Conservation (phyloP, 2,888 invertebrate species). For the Sinohyriopsis cumingii region DNA sequence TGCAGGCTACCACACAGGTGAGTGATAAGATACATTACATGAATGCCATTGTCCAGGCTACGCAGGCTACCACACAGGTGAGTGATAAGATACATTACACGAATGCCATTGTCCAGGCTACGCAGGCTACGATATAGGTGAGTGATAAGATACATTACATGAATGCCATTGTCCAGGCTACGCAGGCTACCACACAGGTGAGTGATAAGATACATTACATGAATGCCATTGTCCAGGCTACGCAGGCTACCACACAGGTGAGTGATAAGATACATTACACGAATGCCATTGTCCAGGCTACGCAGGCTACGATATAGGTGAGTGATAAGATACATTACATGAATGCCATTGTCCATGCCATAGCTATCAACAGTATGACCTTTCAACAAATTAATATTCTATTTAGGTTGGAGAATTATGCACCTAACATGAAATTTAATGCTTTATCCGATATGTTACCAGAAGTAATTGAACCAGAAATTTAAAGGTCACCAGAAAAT, state of each 20-base stretch:
- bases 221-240: slow-evolving; percentile 36
- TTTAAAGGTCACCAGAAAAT: too few relatives aligned
- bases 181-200: slow-evolving; percentile 5
- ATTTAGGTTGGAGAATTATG: too few relatives aligned
- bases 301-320: slow-evolving; percentile 4
- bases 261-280: too few relatives aligned
- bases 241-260: slow-evolving; percentile 5
- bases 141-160: too few relatives aligned
- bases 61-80: slow-evolving; percentile 5
- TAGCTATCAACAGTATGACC: too few relatives aligned
- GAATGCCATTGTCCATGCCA: not conserved
- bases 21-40: too few relatives aligned
- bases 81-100: too few relatives aligned
- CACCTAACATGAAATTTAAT: too few relatives aligned
- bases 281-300: slow-evolving; percentile 36
- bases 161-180: slow-evolving; percentile 36
- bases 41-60: slow-evolving; percentile 36
- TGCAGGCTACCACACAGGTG: slow-evolving; percentile 4
- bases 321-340: not conserved
- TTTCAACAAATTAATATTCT: too few relatives aligned
- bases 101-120: slow-evolving; percentile 36
- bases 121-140: slow-evolving; percentile 4
- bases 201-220: too few relatives aligned
- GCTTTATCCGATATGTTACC: too few relatives aligned
- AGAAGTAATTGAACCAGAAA: too few relatives aligned